Evolutionary conservation across 2,797 vertebrate genomes (phyloP), one percentile per base, ranked within the genome.

Genomic region (Tokudaia tokunoshimensis): DNA sequence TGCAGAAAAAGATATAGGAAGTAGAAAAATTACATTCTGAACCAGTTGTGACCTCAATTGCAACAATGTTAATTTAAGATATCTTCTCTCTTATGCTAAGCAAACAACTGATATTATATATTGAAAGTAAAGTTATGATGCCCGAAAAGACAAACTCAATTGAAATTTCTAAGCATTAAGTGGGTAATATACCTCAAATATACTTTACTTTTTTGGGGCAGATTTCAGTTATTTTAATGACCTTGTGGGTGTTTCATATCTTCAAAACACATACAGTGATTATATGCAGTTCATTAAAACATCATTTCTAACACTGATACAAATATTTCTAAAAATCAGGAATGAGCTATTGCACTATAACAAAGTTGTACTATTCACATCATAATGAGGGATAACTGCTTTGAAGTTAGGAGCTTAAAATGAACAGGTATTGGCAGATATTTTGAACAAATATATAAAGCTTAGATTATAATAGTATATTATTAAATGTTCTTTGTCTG

Each of bases 1-100:
- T 59, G 83, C 41, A 52, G 74, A 31, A 83, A 74, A 89, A 96
- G 52, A 94, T 50, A 83, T 2, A 94, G 31, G 47, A 95, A 85
- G 57, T 22, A 84, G 81, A 55, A 95, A 79, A 61, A 94, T 61
- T 88, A 41, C 63, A 65, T 92, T 82, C 87, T 29, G 29, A 78
- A 91, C 89, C 75, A 50, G 24, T 44, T 59, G 52, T 96, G 92
- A 78, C 89, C 74, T 72, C 91, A 88, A 22, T 47, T 57, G 72
- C 55, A 41, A 12, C 37, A 29, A 26, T 67, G 81, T 93, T 97
- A 85, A 95, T 93, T 75, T 87, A n/a, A 82, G 88, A 59, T 20
- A 70, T 61, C 80, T 89, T 94, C 37, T 96, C 24, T 57, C 24
- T 59, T 47, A 7, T 91, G 14, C 61, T 80, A 31, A 84, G 91